Evolutionary conservation across 2,113 vertebrate species (phyloP).

Genomic region (Boleophthalmus pectinirostris): DNA sequence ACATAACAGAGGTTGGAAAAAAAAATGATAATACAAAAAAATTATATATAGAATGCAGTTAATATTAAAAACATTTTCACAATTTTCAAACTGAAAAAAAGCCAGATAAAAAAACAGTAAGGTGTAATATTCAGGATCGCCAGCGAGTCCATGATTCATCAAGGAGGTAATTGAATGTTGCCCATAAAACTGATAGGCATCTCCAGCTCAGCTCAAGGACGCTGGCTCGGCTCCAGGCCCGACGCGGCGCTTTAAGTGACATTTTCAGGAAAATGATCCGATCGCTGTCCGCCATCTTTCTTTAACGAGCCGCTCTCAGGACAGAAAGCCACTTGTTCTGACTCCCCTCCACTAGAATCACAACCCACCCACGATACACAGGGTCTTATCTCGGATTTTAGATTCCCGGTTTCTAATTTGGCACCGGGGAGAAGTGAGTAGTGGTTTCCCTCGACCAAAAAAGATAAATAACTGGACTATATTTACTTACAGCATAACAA

Average conservation of each 20-base stretch:
- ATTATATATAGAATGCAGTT: no score
- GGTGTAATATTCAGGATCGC: constrained; percentile 71
- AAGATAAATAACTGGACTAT: background rate
- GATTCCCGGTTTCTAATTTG: constrained; percentile 41
- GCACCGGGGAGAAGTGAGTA: constrained; percentile 20
- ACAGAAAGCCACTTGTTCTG: constrained; percentile 36
- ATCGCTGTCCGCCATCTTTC: constrained; percentile 51
- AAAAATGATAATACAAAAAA: no score
- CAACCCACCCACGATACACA: constrained; percentile 10
- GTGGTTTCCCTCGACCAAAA: constrained; percentile 33
- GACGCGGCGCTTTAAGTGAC: constrained; percentile 29
- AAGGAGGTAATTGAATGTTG: constrained; percentile 68
- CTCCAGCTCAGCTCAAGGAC: constrained; percentile 69
- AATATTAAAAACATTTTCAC: no score
- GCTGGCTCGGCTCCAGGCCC: constrained; percentile 43
- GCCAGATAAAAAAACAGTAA: background rate
- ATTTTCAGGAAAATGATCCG: constrained; percentile 56
- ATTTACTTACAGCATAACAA: no score
- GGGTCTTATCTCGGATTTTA: constrained; percentile 47
- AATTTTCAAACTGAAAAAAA: no score
- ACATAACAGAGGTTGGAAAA: no score
- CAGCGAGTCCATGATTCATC: constrained; percentile 61
- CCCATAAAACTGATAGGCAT: constrained; percentile 70
- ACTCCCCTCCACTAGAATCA: constrained; percentile 9
- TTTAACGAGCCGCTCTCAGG: constrained; percentile 24